Conservation (phyloP, 2,797 vertebrate species). For the Tokudaia tokunoshimensis region DNA sequence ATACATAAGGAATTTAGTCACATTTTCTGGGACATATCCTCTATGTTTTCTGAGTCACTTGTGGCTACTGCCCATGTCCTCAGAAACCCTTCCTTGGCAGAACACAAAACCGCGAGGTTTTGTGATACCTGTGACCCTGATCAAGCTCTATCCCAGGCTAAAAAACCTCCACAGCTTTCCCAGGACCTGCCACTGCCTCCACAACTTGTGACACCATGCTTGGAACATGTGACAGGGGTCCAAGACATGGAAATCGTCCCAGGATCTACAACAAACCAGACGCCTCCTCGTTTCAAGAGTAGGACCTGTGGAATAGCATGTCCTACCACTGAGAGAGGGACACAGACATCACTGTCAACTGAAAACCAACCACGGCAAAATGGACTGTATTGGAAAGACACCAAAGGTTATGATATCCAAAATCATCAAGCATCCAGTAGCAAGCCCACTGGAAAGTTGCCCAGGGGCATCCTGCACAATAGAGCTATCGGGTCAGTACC, state of each 20-base stretch:
- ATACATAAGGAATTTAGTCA: background rate
- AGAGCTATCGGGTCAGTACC: accelerated
- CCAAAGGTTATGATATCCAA: background rate
- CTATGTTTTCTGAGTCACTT: background rate
- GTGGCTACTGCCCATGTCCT: background rate
- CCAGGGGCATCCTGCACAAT: background rate
- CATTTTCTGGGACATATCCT: background rate
- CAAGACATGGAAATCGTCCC: accelerated
- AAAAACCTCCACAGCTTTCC: background rate
- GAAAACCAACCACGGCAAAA: constrained; percentile 1
- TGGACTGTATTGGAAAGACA: background rate
- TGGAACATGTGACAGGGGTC: accelerated
- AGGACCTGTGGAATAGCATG: background rate
- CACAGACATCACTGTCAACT: accelerated
- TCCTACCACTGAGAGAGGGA: background rate
- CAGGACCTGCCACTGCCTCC: background rate
- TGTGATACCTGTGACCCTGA: accelerated
- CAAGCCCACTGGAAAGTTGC: background rate
- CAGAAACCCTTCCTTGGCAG: background rate
- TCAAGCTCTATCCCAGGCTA: background rate
- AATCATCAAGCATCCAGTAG: background rate
- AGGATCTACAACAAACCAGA: too few relatives aligned
- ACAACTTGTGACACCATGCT: background rate
- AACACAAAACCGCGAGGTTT: background rate
- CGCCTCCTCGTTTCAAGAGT: background rate